A percentile compares a stretch with the other conserved stretches of the same genome.
These are phyloP conservation scores for Chloroclysta siterata DNA, from an alignment of 2,888 invertebrate genomes.

Conservation along the genomic window DNA sequence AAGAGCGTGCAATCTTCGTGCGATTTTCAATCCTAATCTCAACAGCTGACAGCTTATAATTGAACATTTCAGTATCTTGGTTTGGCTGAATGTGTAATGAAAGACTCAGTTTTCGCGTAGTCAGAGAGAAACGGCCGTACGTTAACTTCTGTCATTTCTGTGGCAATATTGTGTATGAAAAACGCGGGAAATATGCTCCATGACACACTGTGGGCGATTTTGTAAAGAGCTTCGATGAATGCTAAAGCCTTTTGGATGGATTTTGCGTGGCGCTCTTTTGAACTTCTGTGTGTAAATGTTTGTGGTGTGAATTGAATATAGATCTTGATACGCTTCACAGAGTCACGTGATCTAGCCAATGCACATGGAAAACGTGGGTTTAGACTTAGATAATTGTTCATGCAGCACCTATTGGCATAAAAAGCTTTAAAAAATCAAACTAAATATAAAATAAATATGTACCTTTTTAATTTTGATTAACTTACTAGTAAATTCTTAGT, in stretches of 20 bases:
- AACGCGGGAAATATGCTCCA: conserved; percentile 76
- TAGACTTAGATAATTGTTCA: too few relatives aligned
- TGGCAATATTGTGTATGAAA: conserved; percentile 82
- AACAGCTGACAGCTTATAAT: neutral
- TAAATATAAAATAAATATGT: too few relatives aligned
- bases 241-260: conserved; percentile 32
- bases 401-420: too few relatives aligned
- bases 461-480: too few relatives aligned
- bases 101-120: neutral
- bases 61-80: neutral
- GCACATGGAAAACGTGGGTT: neutral
- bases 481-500: too few relatives aligned
- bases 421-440: too few relatives aligned
- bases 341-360: neutral
- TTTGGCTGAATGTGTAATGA: neutral
- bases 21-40: neutral
- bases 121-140: neutral
- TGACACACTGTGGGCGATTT: conserved; percentile 68
- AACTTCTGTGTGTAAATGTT: conserved; percentile 25
- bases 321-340: neutral
- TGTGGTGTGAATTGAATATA: neutral
- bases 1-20: neutral
- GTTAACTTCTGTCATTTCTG: conserved; percentile 35
- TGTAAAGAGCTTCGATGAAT: conserved; percentile 55
- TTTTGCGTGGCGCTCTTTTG: conserved; percentile 35